phyloP scores from a whole-genome alignment of 2,113 vertebrate species.

The Naja naja region DNA sequence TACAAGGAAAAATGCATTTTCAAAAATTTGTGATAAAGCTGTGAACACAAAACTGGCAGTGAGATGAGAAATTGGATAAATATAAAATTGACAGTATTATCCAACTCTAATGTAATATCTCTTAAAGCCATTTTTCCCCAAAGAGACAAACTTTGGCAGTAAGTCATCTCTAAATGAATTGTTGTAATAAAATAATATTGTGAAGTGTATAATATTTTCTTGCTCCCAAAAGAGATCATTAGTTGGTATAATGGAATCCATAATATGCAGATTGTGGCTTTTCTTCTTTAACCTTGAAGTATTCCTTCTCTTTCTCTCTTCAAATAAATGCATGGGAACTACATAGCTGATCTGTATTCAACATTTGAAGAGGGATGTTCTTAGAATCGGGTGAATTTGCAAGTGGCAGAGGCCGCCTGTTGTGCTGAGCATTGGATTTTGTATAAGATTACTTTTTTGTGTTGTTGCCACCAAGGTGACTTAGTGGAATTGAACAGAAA shows the following conservation, averaged over 20 bases:
- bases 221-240: not conserved
- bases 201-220: not conserved
- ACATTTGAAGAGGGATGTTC: not conserved
- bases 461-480: not conserved
- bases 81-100: not conserved
- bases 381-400: not conserved
- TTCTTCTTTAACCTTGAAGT: not conserved
- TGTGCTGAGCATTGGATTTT: not conserved
- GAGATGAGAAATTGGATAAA: not conserved
- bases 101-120: not conserved
- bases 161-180: not conserved
- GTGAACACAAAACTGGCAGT: not conserved
- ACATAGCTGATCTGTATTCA: not conserved
- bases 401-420: not conserved
- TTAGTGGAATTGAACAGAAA: not conserved
- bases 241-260: not conserved
- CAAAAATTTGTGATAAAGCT: not conserved
- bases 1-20: not conserved
- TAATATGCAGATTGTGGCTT: not conserved
- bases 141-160: not conserved
- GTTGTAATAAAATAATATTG: not conserved
- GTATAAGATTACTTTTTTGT: not conserved
- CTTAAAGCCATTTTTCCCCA: too few species aligned
- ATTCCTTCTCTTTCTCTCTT: not conserved
- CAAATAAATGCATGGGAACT: not conserved